Conservation (phyloP, 1,140 invertebrate genomes). For the Hesperophylax magnus region DNA sequence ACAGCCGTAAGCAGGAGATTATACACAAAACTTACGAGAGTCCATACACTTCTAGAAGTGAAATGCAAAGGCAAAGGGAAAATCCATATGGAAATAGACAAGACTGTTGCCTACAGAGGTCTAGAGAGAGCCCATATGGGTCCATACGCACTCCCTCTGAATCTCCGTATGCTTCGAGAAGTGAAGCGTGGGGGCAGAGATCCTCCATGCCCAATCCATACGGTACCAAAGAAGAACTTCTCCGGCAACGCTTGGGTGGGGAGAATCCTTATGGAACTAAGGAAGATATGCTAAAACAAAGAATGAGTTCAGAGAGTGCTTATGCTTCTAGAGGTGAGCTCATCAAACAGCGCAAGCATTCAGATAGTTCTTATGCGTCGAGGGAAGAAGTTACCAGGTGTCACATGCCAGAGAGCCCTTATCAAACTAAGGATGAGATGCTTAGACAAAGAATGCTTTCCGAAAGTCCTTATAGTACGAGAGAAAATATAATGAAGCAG, state of each 20-base stretch:
- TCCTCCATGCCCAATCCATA: conserved; percentile 65
- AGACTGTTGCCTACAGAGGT: conserved; percentile 38
- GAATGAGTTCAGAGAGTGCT: conserved; percentile 30
- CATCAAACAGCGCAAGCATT: conserved; percentile 60
- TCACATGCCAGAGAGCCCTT: conserved; percentile 67
- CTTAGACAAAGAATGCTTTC: conserved; percentile 65
- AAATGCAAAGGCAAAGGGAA: conserved; percentile 37
- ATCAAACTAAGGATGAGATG: conserved; percentile 65
- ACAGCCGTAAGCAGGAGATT: conserved; percentile 18
- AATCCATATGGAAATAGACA: conserved; percentile 35
- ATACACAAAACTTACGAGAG: conserved; percentile 43
- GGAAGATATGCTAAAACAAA: conserved; percentile 63
- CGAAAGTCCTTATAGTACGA: conserved; percentile 45
- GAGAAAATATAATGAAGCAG: conserved; percentile 29
- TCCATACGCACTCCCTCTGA: conserved; percentile 54
- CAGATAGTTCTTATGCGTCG: conserved; percentile 65
- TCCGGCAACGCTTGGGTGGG: conserved; percentile 63
- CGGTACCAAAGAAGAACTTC: conserved; percentile 68
- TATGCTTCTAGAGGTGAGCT: conserved; percentile 32
- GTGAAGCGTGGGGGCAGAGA: conserved; percentile 57
- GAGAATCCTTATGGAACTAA: conserved; percentile 69
- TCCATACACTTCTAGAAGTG: conserved; percentile 58
- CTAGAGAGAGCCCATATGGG: conserved; percentile 40
- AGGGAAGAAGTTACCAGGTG: conserved; percentile 68
- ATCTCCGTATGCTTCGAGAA: conserved; percentile 50